Percentiles rank a stretch among this genome's conserved stretches.
Conservation (phyloP, 2,113 vertebrate genomes). For the Mus musculus region DNA sequence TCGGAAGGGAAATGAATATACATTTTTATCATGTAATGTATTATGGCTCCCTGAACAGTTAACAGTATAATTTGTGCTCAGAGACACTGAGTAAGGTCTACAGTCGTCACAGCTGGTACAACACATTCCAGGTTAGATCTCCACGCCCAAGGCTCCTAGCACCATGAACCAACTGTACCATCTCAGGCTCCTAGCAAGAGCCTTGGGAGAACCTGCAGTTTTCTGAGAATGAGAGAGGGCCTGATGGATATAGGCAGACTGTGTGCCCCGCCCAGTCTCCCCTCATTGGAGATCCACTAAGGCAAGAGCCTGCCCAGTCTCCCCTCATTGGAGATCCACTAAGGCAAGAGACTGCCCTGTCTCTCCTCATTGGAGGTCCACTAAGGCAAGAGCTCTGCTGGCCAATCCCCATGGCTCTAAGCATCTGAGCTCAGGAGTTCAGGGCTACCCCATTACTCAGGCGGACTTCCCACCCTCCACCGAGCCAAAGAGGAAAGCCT, state of each 20-base stretch:
- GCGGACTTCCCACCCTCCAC: neutral
- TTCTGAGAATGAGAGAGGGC: neutral
- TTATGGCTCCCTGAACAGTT: neutral
- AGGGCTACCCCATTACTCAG: conserved; percentile 65
- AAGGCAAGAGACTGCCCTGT: no score
- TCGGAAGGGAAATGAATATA: neutral
- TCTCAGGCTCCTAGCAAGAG: neutral
- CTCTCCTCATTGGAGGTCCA: no score
- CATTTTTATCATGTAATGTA: neutral
- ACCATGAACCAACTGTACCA: accelerated
- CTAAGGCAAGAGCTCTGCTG: neutral
- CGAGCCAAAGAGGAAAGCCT: conserved; percentile 65
- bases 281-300: neutral
- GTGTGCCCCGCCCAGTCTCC: neutral
- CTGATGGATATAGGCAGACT: no score
- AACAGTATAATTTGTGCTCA: neutral
- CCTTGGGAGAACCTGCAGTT: neutral
- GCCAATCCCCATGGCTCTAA: neutral
- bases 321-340: no score
- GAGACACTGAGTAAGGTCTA: neutral
- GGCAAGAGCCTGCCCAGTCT: neutral
- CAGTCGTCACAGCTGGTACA: neutral
- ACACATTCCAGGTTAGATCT: accelerated
- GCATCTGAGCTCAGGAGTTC: neutral
- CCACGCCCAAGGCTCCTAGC: neutral